Conservation (phyloP, 2,113 vertebrate species). For the Tragelaphus buxtoni region DNA sequence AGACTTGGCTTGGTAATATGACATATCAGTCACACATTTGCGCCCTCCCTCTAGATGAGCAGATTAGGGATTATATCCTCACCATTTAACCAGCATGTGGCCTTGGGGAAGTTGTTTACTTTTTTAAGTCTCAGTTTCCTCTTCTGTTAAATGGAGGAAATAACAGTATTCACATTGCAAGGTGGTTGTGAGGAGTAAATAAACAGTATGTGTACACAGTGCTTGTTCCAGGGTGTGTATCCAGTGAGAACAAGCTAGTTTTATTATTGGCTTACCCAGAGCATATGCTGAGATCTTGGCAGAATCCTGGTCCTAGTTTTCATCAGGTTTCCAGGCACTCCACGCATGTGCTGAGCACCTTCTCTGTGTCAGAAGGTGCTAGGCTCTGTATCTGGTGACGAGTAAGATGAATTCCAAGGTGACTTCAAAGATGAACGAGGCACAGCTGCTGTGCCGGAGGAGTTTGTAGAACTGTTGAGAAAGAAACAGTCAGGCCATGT, state of each 20-base stretch:
- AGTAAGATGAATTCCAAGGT: background rate
- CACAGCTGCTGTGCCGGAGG: background rate
- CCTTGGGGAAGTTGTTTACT: background rate
- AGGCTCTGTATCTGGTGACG: background rate
- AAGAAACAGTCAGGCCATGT: background rate
- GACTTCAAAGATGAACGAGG: background rate
- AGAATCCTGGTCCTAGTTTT: background rate
- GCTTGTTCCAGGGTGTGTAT: background rate
- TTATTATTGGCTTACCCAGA: background rate
- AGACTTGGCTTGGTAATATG: background rate
- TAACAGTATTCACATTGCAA: background rate
- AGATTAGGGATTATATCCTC: background rate
- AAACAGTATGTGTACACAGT: background rate
- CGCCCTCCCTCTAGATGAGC: background rate
- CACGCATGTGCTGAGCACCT: accelerated
- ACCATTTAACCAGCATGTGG: background rate
- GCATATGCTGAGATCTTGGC: background rate
- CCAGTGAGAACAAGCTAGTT: background rate
- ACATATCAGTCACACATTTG: background rate
- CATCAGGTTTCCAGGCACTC: background rate
- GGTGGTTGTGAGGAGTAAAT: background rate
- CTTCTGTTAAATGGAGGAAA: background rate
- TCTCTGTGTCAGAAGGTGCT: background rate
- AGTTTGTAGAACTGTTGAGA: background rate
- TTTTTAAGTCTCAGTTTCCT: background rate